Evolutionary conservation across 2,797 vertebrate species (phyloP).

Genomic region (Sphenodon punctatus): DNA sequence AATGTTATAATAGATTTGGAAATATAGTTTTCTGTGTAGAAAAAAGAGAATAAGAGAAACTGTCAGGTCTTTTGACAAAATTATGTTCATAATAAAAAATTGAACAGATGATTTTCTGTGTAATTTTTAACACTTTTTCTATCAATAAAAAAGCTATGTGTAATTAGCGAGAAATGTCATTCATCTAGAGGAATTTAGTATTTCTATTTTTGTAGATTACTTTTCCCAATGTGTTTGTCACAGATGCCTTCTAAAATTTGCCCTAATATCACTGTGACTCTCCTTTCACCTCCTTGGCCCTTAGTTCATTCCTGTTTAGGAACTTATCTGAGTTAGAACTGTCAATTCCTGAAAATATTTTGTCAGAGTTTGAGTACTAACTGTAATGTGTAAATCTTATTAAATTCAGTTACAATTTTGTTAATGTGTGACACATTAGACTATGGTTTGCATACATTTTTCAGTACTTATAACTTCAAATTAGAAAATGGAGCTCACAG

Average conservation of each 20-base stretch:
- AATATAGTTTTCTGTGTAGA: conserved; percentile 46
- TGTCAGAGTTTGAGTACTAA: conserved; percentile 34
- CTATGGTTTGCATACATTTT: conserved; percentile 26
- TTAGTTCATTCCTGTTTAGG: conserved; percentile 41
- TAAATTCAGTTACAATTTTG: conserved; percentile 39
- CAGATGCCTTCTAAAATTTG: conserved; percentile 33
- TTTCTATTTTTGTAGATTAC: conserved; percentile 38
- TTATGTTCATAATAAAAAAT: conserved; percentile 41
- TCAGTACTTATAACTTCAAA: conserved; percentile 40
- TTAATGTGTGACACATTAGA: conserved; percentile 28
- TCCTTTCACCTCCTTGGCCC: conserved; percentile 26
- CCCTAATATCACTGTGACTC: conserved; percentile 31
- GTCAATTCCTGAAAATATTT: conserved; percentile 45
- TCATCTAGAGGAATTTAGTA: conserved; percentile 16
- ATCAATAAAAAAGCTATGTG: conserved; percentile 39
- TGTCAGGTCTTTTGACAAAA: conserved; percentile 33
- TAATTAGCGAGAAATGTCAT: conserved; percentile 52
- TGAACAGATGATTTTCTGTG: conserved; percentile 41
- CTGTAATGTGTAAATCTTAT: conserved; percentile 48
- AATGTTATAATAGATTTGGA: conserved; percentile 45
- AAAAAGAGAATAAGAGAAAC: conserved; percentile 23
- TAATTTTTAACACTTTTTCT: conserved; percentile 56
- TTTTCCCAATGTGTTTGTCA: conserved; percentile 20
- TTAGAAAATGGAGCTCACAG: conserved; percentile 6
- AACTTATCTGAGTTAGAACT: conserved; percentile 34